These are phyloP conservation scores for Monomorium pharaonis DNA, from an alignment of 1,140 invertebrate genomes.

Conservation along the genomic window DNA sequence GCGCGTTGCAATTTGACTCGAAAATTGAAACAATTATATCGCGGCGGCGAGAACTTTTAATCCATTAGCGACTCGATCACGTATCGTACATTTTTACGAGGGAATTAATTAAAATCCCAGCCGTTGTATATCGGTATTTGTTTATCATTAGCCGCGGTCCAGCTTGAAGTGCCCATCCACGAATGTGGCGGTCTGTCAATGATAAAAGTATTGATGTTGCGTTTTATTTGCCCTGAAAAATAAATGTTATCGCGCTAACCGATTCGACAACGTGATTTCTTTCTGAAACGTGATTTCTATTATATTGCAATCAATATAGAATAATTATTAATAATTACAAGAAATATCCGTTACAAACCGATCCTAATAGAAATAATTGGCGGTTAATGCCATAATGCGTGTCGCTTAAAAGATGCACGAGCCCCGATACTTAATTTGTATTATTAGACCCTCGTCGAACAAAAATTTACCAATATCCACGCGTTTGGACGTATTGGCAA, in stretches of 20 bases:
- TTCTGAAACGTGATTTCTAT: constrained; percentile 24
- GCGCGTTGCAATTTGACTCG: constrained; percentile 59
- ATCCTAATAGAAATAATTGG: constrained; percentile 20
- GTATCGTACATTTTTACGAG: constrained; percentile 34
- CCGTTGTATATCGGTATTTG: constrained; percentile 47
- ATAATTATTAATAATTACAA: constrained; percentile 35
- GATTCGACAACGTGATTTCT: not conserved
- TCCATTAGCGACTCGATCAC: constrained; percentile 61
- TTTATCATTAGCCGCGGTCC: constrained; percentile 45
- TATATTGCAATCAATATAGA: constrained; percentile 1
- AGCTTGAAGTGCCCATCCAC: constrained; percentile 5
- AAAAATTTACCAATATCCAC: constrained; percentile 51
- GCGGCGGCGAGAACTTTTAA: constrained; percentile 64
- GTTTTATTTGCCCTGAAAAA: constrained; percentile 6
- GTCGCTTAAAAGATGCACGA: constrained; percentile 31
- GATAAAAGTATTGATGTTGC: constrained; percentile 34
- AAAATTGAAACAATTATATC: constrained; percentile 70
- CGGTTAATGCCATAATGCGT: constrained; percentile 31
- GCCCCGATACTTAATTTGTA: constrained; percentile 41
- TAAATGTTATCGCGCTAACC: not conserved
- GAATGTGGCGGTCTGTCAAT: constrained; percentile 8
- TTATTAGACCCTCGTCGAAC: constrained; percentile 28
- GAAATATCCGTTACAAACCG: not conserved
- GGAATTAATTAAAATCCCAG: constrained; percentile 61
- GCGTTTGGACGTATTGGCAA: constrained; percentile 42